Conservation (phyloP, 1,140 invertebrate genomes). For the Anagrus nilaparvatae region DNA sequence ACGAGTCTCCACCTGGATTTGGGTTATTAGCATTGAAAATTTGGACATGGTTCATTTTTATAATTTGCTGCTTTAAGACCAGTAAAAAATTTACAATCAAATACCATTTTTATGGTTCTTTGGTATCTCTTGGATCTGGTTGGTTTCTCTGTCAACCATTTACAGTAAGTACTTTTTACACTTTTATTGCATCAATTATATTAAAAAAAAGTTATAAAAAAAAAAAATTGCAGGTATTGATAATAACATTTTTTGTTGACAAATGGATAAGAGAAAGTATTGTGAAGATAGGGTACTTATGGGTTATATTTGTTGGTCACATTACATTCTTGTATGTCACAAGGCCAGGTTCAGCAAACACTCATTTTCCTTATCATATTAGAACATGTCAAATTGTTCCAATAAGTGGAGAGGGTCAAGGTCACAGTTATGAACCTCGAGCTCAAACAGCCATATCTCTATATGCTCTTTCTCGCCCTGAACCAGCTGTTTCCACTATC, state of each 20-base stretch:
- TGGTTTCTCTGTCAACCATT: conserved; percentile 31
- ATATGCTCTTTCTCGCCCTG: conserved; percentile 22
- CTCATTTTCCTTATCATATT: conserved; percentile 35
- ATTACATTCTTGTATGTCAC: conserved; percentile 58
- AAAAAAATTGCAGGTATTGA: conserved; percentile 66
- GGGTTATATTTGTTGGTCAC: conserved; percentile 68
- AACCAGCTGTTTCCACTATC: conserved; percentile 10
- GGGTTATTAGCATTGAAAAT: conserved; percentile 67
- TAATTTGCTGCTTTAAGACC: conserved; percentile 51
- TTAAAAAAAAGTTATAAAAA: conserved; percentile 24
- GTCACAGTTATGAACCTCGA: conserved; percentile 29
- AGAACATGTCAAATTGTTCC: conserved; percentile 33
- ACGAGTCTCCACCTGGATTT: conserved; percentile 82
- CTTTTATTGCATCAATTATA: conserved; percentile 1
- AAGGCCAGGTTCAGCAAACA: conserved; percentile 27
- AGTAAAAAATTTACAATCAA: conserved; percentile 23
- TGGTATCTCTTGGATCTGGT: conserved; percentile 70
- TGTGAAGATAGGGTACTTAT: conserved; percentile 66
- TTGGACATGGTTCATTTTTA: conserved; percentile 74
- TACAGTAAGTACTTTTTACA: conserved; percentile 20
- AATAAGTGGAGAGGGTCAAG: conserved; percentile 25
- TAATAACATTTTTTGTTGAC: conserved; percentile 73
- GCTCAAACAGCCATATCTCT: conserved; percentile 15
- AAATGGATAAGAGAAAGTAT: conserved; percentile 87
- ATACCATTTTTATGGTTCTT: conserved; percentile 64